Conservation (phyloP, 2,113 vertebrate species). For the Cephalopholis sonnerati region DNA sequence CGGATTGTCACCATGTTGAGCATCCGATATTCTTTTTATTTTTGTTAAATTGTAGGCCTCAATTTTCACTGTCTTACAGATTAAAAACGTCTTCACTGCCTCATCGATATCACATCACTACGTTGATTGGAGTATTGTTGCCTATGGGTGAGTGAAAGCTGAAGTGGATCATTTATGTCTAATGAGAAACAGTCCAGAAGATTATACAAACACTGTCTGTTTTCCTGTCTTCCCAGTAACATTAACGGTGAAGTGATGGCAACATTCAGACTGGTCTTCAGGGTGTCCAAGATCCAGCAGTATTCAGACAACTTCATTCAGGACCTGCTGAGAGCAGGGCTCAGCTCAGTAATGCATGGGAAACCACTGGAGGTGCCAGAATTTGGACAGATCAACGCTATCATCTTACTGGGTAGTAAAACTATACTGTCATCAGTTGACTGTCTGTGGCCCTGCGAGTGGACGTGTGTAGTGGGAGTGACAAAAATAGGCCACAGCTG, state of each 20-base stretch:
- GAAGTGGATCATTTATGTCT: not conserved
- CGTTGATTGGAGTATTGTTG: conserved; percentile 85
- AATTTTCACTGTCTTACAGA: conserved; percentile 79
- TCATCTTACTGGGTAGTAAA: conserved; percentile 86
- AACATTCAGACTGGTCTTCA: conserved; percentile 87
- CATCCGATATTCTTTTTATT: too few species aligned
- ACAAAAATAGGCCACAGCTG: not conserved
- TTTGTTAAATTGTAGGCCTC: not conserved
- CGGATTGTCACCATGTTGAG: not conserved
- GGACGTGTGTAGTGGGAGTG: not conserved
- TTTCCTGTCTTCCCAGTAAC: conserved; percentile 75
- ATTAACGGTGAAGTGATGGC: conserved; percentile 87
- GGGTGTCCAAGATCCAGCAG: conserved; percentile 71
- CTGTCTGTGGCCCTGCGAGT: not conserved
- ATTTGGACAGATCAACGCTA: conserved; percentile 88
- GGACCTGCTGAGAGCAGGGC: conserved; percentile 84
- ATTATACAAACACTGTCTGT: not conserved
- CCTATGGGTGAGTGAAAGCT: conserved; percentile 88
- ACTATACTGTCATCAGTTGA: conserved; percentile 7
- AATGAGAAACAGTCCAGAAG: too few species aligned
- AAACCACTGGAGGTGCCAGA: conserved; percentile 82
- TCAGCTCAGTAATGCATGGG: conserved; percentile 78
- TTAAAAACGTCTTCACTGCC: conserved; percentile 86
- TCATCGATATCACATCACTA: conserved; percentile 88
- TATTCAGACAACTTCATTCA: conserved; percentile 84